Base-by-base conservation (phyloP, 23 tunicate species). In the Halocynthia roretzi region DNA sequence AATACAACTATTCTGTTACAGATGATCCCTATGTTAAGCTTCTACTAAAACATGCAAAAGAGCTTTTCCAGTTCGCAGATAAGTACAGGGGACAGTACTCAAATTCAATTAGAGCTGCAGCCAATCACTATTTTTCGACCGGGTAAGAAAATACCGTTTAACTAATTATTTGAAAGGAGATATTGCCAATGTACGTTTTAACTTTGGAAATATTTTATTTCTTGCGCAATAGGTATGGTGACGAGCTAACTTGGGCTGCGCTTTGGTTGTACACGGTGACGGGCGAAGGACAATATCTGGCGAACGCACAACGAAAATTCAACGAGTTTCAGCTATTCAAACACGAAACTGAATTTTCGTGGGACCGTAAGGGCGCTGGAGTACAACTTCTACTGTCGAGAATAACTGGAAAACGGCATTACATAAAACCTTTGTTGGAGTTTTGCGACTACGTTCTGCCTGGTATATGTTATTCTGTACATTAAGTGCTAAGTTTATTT, bases 241-340 rank as follows among this genome's bases (percentile, higher is more conserved):
- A 84, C 51, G 88, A 84, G 83, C 67, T 84, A 2, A 84, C 71
- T n/a, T 84, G 88, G 88, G 88, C 88, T 31, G 68, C 83, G 11
- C n/a, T 84, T 12, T 84, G 88, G 88, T 23, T 84, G 67, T 69
- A 54, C 49, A 52, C 44, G 12, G 88, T 84, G 8, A 84, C 88
- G 2, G 50, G 50, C 48, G 83, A 84, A 15, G 69, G 54, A 52
- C 18, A 8, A 7, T 80, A 68, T 7, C 62, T 80, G 15, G 63
- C 79, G n/a, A 68, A 12, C 14, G 83, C 62, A 8, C 50, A 54
- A 52, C n/a, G 62, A 68, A 68, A 21, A 53, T 80, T 50, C 53
- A 21, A 21, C 22, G 53, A 50, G 2, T 80, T 8, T 5, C 19
- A 21, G 1, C 53, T 80, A 8, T 54, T 17, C 6, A 68, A 54